These are phyloP conservation scores for Eulithis prunata DNA, from an alignment of 2,888 invertebrate species.

Conservation along the genomic window DNA sequence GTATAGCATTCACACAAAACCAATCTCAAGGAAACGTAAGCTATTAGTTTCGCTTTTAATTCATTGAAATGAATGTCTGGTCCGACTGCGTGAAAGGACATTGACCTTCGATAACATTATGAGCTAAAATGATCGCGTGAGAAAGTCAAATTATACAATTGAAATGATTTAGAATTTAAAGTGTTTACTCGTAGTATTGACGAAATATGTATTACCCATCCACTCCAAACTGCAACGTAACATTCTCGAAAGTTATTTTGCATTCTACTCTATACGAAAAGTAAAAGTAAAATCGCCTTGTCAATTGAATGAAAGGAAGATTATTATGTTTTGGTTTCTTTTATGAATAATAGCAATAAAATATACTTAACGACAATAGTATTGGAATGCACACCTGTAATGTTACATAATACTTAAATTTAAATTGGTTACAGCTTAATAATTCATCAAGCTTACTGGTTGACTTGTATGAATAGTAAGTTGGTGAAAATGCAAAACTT, in stretches of 20 bases:
- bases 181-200: conserved; percentile 16
- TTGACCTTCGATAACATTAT: conserved; percentile 56
- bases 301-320: conserved; percentile 20
- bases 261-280: conserved; percentile 21
- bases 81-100: conserved; percentile 43
- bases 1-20: neutral
- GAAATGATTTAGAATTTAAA: conserved; percentile 1
- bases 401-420: conserved; percentile 28
- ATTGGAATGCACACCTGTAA: conserved; percentile 25
- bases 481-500: conserved; percentile 52
- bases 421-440: conserved; percentile 25
- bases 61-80: conserved; percentile 43
- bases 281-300: conserved; percentile 28
- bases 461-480: conserved; percentile 39
- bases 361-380: conserved; percentile 19
- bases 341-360: conserved; percentile 28
- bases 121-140: conserved; percentile 48
- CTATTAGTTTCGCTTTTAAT: conserved; percentile 47
- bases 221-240: conserved; percentile 12
- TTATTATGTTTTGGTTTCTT: conserved; percentile 17
- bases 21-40: conserved; percentile 41
- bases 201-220: conserved; percentile 18
- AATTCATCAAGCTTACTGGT: conserved; percentile 38
- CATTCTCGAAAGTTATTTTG: conserved; percentile 29
- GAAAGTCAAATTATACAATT: conserved; percentile 51